Conservation (phyloP, 2,888 invertebrate species). For the Erebia palarica region DNA sequence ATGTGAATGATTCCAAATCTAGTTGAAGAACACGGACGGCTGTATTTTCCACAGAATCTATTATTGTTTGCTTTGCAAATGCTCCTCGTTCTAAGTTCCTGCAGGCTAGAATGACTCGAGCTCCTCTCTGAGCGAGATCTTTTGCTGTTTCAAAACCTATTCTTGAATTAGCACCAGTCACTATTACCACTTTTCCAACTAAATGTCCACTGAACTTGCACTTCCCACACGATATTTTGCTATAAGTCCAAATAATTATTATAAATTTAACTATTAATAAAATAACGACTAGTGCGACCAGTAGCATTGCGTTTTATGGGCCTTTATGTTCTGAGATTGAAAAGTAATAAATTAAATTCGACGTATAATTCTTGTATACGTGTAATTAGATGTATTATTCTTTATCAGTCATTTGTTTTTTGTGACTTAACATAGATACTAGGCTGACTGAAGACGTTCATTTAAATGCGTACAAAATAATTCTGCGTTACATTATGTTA, state of each 20-base stretch:
- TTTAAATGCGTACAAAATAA: too few relatives aligned
- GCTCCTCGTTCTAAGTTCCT: slow-evolving; percentile 85
- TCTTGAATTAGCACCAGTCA: slow-evolving; percentile 92
- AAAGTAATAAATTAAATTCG: not conserved
- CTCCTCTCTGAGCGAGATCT: slow-evolving; percentile 86
- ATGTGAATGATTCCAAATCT: slow-evolving; percentile 75
- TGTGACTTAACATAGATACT: too few relatives aligned
- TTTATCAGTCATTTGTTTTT: not conserved
- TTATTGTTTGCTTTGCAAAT: slow-evolving; percentile 61
- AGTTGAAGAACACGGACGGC: slow-evolving; percentile 62
- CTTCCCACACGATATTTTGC: slow-evolving; percentile 35
- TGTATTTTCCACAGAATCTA: slow-evolving; percentile 45
- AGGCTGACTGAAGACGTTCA: too few relatives aligned
- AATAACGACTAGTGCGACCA: slow-evolving; percentile 5
- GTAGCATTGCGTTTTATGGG: not conserved
- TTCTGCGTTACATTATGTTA: too few relatives aligned
- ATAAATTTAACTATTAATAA: slow-evolving; percentile 18
- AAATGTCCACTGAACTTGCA: slow-evolving; percentile 42
- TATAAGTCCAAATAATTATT: slow-evolving; percentile 30
- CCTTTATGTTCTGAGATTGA: not conserved
- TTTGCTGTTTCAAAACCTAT: slow-evolving; percentile 88
- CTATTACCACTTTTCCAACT: slow-evolving; percentile 89
- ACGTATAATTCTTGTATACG: not conserved
- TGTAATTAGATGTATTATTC: not conserved
- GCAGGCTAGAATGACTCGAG: slow-evolving; percentile 90